Evolutionary conservation across 2,888 invertebrate species (phyloP).

Genomic region (Sceliomorpha sp.): DNA sequence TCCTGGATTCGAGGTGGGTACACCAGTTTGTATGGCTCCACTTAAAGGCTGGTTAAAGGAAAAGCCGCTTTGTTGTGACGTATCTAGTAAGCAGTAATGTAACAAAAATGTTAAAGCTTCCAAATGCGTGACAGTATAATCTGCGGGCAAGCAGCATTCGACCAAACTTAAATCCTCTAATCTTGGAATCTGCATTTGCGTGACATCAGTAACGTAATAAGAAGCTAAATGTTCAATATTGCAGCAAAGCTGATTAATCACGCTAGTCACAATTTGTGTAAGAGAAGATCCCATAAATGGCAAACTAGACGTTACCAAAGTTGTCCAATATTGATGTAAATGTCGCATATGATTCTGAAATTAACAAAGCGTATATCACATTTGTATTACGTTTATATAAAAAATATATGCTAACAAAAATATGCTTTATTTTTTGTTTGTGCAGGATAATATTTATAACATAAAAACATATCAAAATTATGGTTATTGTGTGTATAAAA

Average conservation of each 20-base stretch:
- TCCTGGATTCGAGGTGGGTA: constrained; percentile 83
- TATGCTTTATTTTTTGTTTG: too few relatives aligned
- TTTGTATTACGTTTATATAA: not conserved
- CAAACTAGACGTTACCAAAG: constrained; percentile 88
- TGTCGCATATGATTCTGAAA: constrained; percentile 84
- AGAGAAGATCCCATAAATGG: constrained; percentile 90
- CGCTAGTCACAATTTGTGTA: constrained; percentile 88
- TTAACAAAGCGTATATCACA: constrained; percentile 7
- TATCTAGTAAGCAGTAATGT: constrained; percentile 89
- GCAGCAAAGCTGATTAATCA: constrained; percentile 89
- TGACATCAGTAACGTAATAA: constrained; percentile 73
- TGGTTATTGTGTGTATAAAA: constrained; percentile 3
- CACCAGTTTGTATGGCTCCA: constrained; percentile 81
- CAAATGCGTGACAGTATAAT: constrained; percentile 89
- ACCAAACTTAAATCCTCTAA: constrained; percentile 71
- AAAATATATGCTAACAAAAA: too few relatives aligned
- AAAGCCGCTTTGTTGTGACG: constrained; percentile 83
- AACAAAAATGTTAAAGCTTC: constrained; percentile 89
- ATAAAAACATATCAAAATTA: too few relatives aligned
- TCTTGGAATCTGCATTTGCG: constrained; percentile 59
- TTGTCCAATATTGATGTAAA: constrained; percentile 91
- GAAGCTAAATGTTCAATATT: constrained; percentile 85
- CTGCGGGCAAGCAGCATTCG: constrained; percentile 84
- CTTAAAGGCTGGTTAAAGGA: constrained; percentile 83
- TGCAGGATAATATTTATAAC: too few relatives aligned